Base-by-base conservation (phyloP, 2,888 invertebrate genomes). In the Peribatodes rhomboidaria region DNA sequence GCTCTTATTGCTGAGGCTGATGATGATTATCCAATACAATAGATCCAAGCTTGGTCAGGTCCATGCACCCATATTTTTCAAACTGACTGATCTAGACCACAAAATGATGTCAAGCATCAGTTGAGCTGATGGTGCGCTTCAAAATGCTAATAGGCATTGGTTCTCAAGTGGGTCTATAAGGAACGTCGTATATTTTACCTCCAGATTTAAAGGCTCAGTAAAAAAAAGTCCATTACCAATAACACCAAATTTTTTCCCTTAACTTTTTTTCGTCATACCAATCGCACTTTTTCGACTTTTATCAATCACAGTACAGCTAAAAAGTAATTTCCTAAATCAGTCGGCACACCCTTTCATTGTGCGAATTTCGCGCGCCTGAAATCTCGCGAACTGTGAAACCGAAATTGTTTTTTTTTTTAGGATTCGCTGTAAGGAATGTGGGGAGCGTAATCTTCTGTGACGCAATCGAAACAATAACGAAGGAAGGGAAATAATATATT, bases 361-460 rank as follows among this genome's bases (percentile, higher is more conserved):
- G 82, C 77, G 81, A 82, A 79, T 80, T 79, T 69, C 67, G 69
- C 73, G 70, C 73, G 73, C 74, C 69, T 70, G 73, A 76, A 77
- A 77, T 73, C 78, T 72, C 71, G 68, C 68, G 80, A 80, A 78
- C 80, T 73, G 78, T 66, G 79, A 73, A 75, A 74, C 75, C 74
- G 72, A 83, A 85, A 85, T 85, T 83, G 82, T 77, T 82, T 4
- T 27, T 27, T n/a, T 85, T 84, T 79, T 75, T 18, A 67, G 76
- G 69, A 73, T 71, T 70, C 72, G 68, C 68, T 61, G 67, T 70
- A 78, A 70, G 47, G 64, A 56, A 65, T 54, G 61, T 59, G 46
- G 35, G 57, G 60, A 63, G 61, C 67, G 64, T 58, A 72, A 61
- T 69, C 72, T 64, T 68, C 67, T 59, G 63, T 66, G 66, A 72